Conservation (phyloP, 2,797 vertebrate species). For the Epinephelus malabaricus region DNA sequence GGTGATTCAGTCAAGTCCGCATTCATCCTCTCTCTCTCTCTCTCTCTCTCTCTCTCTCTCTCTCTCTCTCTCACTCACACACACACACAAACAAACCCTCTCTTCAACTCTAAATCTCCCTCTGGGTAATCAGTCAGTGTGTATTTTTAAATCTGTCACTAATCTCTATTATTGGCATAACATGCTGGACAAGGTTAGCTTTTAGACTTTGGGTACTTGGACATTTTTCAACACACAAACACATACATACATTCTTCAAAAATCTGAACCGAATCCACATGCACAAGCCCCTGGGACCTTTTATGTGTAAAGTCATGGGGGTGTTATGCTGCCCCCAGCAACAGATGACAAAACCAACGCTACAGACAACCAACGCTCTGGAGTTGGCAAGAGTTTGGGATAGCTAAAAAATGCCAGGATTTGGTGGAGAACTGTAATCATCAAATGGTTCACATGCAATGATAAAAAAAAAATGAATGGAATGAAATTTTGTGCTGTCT, state of each 20-base stretch:
- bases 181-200: slow-evolving; percentile 63
- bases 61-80: slow-evolving; percentile 20
- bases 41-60: slow-evolving; percentile 15
- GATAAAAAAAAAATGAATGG: not conserved
- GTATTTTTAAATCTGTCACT: slow-evolving; percentile 76
- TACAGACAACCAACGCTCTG: slow-evolving; percentile 3
- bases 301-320: slow-evolving; percentile 2
- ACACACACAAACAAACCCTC: slow-evolving; percentile 26
- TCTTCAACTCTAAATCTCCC: slow-evolving; percentile 67
- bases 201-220: slow-evolving; percentile 36
- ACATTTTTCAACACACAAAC: slow-evolving; percentile 15
- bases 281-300: slow-evolving; percentile 3
- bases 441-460: slow-evolving; percentile 14
- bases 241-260: slow-evolving; percentile 15
- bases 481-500: not conserved
- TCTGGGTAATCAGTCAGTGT: slow-evolving; percentile 73
- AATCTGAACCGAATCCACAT: slow-evolving; percentile 2
- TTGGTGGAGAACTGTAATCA: slow-evolving; percentile 18
- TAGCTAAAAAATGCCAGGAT: slow-evolving; percentile 33
- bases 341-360: slow-evolving; percentile 58
- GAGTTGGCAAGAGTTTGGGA: slow-evolving; percentile 36
- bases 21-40: slow-evolving; percentile 23
- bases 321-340: not conserved
- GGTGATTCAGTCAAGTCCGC: slow-evolving; percentile 50
- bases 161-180: slow-evolving; percentile 78